A percentile compares a stretch with the other conserved stretches of the same genome.
These are phyloP conservation scores for Mesochorus sp. DNA, from an alignment of 2,888 invertebrate species.

Conservation along the genomic window DNA sequence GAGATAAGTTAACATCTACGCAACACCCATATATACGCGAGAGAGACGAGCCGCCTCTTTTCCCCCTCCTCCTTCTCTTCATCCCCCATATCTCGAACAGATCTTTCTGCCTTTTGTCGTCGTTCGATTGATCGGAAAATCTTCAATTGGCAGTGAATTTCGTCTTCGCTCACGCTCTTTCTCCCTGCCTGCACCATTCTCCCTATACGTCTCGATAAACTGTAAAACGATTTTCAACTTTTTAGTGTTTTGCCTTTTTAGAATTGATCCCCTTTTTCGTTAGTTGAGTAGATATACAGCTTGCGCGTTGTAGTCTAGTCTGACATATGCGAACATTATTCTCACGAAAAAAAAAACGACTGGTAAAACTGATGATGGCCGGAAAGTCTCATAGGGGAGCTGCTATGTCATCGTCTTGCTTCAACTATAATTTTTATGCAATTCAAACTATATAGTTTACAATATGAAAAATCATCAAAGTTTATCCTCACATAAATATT, in stretches of 20 bases:
- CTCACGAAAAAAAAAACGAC: conserved; percentile 8
- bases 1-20: background rate
- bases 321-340: background rate
- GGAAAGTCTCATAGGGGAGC: too few species aligned
- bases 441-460: too few species aligned
- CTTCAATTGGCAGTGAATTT: conserved; percentile 46
- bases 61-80: too few species aligned
- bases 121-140: conserved; percentile 64
- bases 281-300: background rate
- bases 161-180: background rate
- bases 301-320: background rate
- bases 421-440: too few species aligned
- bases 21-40: background rate
- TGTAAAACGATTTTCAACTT: conserved; percentile 45
- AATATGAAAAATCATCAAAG: too few species aligned
- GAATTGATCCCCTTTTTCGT: conserved; percentile 11
- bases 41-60: conserved; percentile 1
- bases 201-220: background rate
- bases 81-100: too few species aligned
- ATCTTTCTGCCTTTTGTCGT: conserved; percentile 52
- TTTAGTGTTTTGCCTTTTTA: conserved; percentile 12
- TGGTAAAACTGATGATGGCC: too few species aligned
- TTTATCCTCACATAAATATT: too few species aligned
- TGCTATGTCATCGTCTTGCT: background rate
- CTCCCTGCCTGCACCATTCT: background rate